Base-by-base conservation (phyloP, 2,113 vertebrate genomes). In the Megaptera novaeangliae region DNA sequence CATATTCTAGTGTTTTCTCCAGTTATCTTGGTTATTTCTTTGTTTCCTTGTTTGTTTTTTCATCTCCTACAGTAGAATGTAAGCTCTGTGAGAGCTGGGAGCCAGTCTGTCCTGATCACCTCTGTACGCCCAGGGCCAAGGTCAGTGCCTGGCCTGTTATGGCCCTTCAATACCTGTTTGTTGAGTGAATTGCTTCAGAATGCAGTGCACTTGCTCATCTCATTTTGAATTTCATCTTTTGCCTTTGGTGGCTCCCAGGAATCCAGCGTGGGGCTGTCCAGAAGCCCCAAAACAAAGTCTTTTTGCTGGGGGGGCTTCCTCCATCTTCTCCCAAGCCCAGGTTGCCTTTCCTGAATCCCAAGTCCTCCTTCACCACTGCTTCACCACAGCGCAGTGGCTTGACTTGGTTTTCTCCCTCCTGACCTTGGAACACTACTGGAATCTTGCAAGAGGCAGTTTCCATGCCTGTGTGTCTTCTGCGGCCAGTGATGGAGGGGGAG, bases 121-220 rank as follows among this genome's bases (percentile, higher is more conserved):
- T 66, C 29, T 39, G 18, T 7, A 10, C 29, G 61, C 14, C 66
- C 72, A 49, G 18, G 3, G 44, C 46, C 74, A 34, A 17, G 36
- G 55, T 59, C 82, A 25, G 3, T 23, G 39, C 68, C 72, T 6
- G 39, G 57, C 41, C 0, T 1, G 12, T 9, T 4, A 20, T 1
- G 18, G 34, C 29, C 36, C 0, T 8, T 66, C 11, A 8, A 0
- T 29, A 7, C 8, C 27, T 41, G 15, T 55, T 20, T 4, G 17
- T 6, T 36, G n/a, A 66, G 31, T 41, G 25, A 44, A 57, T 10
- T 25, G 8, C 36, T 81, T 63, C 27, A 25, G 41, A 87, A 14
- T 0, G 0, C 85, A 17, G 55, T 5, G 31, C n/a, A 27, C 8
- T 2, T 1, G 14, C 81, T 52, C 44, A 4, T n/a, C 34, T 84